A percentile compares a stretch with the other conserved stretches of the same genome.
Evolutionary conservation across 2,113 vertebrate genomes (phyloP).

Genomic region (Ictalurus furcatus): DNA sequence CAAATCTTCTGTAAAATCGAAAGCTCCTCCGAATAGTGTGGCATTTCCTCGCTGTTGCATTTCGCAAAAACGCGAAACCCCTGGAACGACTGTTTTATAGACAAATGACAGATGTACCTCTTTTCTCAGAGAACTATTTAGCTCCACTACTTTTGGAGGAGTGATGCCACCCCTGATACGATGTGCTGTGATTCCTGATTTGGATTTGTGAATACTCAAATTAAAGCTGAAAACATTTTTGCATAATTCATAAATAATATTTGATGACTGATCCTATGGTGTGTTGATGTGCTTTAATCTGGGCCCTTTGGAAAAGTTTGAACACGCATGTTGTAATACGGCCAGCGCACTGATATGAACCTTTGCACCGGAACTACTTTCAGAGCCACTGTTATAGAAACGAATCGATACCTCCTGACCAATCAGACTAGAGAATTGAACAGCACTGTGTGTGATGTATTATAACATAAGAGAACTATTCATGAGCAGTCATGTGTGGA

Average conservation of each 20-base stretch:
- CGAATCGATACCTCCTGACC: background rate
- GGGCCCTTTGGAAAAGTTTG: background rate
- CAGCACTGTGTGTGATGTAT: background rate
- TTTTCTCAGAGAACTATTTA: no score
- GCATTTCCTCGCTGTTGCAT: no score
- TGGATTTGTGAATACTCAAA: background rate
- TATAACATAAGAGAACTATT: background rate
- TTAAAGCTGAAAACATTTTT: background rate
- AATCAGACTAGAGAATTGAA: background rate
- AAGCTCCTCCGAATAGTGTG: no score
- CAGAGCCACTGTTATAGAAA: background rate
- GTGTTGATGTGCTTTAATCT: background rate
- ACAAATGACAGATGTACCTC: no score
- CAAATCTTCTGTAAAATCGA: no score
- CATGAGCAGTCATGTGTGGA: background rate
- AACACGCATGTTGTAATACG: background rate
- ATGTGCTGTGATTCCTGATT: background rate
- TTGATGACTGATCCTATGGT: background rate
- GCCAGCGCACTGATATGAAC: background rate
- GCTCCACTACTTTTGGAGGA: no score
- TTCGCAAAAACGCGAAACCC: no score
- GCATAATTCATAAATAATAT: background rate
- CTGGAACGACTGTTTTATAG: no score
- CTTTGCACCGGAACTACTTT: background rate
- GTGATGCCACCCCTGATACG: no score